Evolutionary conservation across 2,888 invertebrate species (phyloP).

Genomic region (Argyresthia albistria): DNA sequence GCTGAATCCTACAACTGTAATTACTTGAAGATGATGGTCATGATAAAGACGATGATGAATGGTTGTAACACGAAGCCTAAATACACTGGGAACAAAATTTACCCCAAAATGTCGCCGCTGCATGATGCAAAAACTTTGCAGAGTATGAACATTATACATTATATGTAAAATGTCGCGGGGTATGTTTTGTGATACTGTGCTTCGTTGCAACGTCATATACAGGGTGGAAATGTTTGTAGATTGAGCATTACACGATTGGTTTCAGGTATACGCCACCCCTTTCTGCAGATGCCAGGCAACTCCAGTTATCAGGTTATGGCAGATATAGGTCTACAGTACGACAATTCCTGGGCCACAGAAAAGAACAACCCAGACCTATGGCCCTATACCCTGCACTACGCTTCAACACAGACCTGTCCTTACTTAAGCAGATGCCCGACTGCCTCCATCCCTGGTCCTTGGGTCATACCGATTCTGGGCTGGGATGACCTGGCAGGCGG

Average conservation of each 20-base stretch:
- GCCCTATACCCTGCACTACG: conserved; percentile 79
- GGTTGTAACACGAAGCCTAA: no score
- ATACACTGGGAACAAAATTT: no score
- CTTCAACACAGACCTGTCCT: conserved; percentile 67
- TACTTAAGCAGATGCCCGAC: conserved; percentile 65
- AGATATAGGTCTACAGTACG: conserved; percentile 66
- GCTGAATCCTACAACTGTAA: not conserved
- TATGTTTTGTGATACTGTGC: no score
- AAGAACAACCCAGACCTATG: conserved; percentile 61
- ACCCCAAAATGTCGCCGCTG: no score
- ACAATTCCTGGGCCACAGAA: conserved; percentile 72
- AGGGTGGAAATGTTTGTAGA: no score
- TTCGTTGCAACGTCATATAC: no score
- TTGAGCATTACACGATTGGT: no score
- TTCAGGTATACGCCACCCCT: conserved; percentile 66
- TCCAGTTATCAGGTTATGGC: conserved; percentile 69
- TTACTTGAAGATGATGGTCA: no score
- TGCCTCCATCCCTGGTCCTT: conserved; percentile 71
- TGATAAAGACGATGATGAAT: no score
- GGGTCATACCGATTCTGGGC: conserved; percentile 77
- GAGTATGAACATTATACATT: no score
- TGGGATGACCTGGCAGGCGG: conserved; percentile 52
- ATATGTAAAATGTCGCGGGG: no score
- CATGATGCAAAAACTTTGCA: no score
- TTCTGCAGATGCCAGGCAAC: conserved; percentile 72